Evolutionary conservation across 2,113 vertebrate species (phyloP).

Genomic region (Mirza zaza): DNA sequence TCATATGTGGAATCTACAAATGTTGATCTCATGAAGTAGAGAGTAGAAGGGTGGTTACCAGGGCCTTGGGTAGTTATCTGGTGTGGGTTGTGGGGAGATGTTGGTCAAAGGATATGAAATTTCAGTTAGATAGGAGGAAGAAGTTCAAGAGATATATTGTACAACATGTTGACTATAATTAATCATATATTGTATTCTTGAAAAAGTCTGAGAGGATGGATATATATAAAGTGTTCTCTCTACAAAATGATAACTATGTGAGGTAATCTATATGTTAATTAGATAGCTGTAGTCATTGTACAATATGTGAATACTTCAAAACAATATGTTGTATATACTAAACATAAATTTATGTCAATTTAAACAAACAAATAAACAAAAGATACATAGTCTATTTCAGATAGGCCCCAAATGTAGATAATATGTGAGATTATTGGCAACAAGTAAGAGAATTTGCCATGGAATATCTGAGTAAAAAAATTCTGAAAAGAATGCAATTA

Average conservation of each 20-base stretch:
- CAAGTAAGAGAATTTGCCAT: neutral
- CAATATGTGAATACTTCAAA: neutral
- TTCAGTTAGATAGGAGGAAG: neutral
- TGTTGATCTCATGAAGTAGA: neutral
- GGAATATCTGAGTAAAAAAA: neutral
- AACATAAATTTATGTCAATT: neutral
- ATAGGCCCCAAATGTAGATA: neutral
- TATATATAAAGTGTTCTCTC: neutral
- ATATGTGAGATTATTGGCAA: neutral
- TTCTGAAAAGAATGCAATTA: neutral
- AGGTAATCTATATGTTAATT: neutral
- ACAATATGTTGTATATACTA: neutral
- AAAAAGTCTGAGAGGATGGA: neutral
- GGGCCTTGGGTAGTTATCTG: neutral
- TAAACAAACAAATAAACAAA: neutral
- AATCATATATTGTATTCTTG: neutral
- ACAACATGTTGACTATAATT: neutral
- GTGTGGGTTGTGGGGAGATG: neutral
- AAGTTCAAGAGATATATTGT: neutral
- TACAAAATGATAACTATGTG: neutral
- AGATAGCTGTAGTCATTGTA: neutral
- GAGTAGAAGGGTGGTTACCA: neutral
- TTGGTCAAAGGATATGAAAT: neutral
- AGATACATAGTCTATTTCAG: neutral
- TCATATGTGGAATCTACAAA: neutral